Evolutionary conservation across 2,888 invertebrate species (phyloP), one percentile per base, ranked within the genome.

Genomic region (Siphonodentalium dalli): DNA sequence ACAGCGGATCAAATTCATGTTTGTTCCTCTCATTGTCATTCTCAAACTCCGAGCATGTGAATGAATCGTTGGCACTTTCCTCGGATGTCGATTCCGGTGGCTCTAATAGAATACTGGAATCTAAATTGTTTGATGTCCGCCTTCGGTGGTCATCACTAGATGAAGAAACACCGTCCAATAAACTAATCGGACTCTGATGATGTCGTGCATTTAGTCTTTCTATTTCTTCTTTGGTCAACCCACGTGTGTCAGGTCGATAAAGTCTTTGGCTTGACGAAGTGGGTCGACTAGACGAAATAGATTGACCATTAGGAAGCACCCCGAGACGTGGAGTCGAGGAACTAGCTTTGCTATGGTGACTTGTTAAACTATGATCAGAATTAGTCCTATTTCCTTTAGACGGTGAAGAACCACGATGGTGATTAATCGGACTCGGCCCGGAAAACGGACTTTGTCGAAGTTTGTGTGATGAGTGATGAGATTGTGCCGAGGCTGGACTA

Each of bases 31-130:
- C 82, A 77, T 93, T 93, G 75, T 95, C 95, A 79, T 94, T 95
- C 82, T 97, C 97, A 77, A 95, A 95, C 84, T 96, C 96, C 0
- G 96, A 96, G 84, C 96, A 97, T 11, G 96, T 97, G 84, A 97
- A 97, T 69, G 95, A 95, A 79, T 97, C 96, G 83, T 96, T 94
- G 5, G 90, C 90, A 63, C 89, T 90, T 82, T 95, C 95, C 79
- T 95, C 95, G 71, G 94, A 75, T 58, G 79, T 78, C 6, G 83
- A 81, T 38, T 77, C 74, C 48, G 79, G 80, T 3, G 81, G 77
- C 50, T 79, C 80, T 27, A 81, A 64, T 15, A 78, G 63, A 20
- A 75, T 75, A 60, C 74, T 77, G 24, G 78, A 78, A 37, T 81
- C 80, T 42, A 63, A 58, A 29, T 55, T 58, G 31, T 67, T 65